Evolutionary conservation across 2,113 vertebrate genomes (phyloP), one percentile per base, ranked within the genome.

Genomic region (Dromaius novaehollandiae): DNA sequence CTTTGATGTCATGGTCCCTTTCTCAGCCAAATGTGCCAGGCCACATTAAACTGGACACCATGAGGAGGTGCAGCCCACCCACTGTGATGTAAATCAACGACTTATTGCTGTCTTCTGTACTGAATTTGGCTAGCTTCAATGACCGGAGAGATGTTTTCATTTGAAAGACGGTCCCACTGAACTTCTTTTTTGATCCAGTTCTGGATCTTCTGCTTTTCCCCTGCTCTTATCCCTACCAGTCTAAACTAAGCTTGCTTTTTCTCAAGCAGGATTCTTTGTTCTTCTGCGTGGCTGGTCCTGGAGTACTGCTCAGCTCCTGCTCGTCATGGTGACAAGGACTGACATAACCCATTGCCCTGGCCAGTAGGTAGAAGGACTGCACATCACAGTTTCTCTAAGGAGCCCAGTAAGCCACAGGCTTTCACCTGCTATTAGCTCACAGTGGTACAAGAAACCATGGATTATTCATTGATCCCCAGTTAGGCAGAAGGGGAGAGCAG

Each of bases 401-500:
- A 68, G 48, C 8, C 55, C 1, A 51, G 38, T 48, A 56, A 89
- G n/a, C 28, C 61, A 63, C 75, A 63, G 26, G 32, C 19, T 84
- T 75, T 65, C 15, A 9, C 20, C 28, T 73, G n/a, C 24, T 34
- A 28, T 38, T n/a, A 26, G 34, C 69, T 38, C 50, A 28, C 46
- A 50, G 70, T 34, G 28, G 6, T 53, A 28, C 26, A 64, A 36
- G 53, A 63, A 21, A 30, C 38, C 0, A 0, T 30, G 30, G 44
- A n/a, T n/a, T 71, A 11, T 18, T 30, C 15, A 55, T 2, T 61
- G 40, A 68, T 71, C 7, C 36, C 1, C 4, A 16, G 7, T 38
- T 6, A 22, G 21, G 36, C 53, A 20, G 28, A 36, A 46, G 6
- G 0, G 0, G 28, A 60, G 46, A 69, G 22, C 36, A 63, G 26